Evolutionary conservation across 2,888 invertebrate genomes (phyloP), one percentile per base, ranked within the genome.

Genomic region (Philaethria dido): DNA sequence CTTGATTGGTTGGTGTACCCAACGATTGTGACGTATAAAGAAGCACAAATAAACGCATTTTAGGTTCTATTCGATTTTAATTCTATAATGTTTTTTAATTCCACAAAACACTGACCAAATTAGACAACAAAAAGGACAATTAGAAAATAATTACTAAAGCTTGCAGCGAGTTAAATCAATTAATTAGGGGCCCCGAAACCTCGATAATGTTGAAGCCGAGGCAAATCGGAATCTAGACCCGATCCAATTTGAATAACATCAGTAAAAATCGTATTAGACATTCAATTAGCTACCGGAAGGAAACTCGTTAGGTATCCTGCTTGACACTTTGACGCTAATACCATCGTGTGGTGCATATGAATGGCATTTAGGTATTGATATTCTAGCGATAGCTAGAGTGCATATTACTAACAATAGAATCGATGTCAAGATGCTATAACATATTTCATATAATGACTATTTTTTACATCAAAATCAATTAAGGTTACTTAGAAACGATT

Each of bases 241-340:
- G 62, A 72, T 69, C 66, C 60, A 44, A 83, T 78, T 83, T 77
- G 74, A 83, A 83, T 82, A 85, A 84, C 84, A 83, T 79, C 77
- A 75, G 79, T 82, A 79, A 80, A 80, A 80, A 75, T 79, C 73
- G 72, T 77, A 80, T 82, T 81, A 80, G 78, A 79, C 77, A 81
- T 80, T 82, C 80, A 81, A 81, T 82, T 82, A 79, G 76, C 69
- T 57, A 48, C 57, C 74, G 75, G 74, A 75, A 73, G 70, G 73
- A 74, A 74, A 69, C 70, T 73, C 68, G 69, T 73, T 70, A 72
- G 69, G 69, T 65, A 67, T 62, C 62, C 64, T 61, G 66, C 52
- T 68, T 70, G 67, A 70, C 66, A 69, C 69, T 70, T 62, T 39
- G 62, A 68, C 66, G 64, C 66, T 72, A 72, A 70, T 69, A 66